Percentiles rank a stretch among this genome's conserved stretches.
These are phyloP conservation scores for Trachythela sp. DNA, from an alignment of 64 coral and sea anemone genomes.

Conservation along the genomic window DNA sequence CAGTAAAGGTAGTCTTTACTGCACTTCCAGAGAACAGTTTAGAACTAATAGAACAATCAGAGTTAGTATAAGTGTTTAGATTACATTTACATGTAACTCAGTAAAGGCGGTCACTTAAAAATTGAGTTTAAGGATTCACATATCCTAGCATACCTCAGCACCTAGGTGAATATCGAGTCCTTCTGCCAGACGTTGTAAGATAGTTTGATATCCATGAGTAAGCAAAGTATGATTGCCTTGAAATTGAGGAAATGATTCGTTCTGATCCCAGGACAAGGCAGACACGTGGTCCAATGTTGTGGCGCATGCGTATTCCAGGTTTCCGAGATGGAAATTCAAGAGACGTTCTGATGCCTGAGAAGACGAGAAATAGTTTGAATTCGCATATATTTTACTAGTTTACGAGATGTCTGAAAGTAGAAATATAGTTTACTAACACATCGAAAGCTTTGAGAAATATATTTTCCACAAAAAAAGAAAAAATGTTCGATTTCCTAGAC, in stretches of 20 bases:
- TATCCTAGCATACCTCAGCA: slow-evolving; percentile 64
- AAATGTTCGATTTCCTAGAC: no score
- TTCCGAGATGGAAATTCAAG: slow-evolving; percentile 90
- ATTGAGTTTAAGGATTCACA: no score
- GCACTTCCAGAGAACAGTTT: no score
- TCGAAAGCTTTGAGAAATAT: no score
- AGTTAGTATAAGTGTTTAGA: no score
- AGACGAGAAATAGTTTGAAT: not conserved
- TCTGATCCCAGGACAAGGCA: slow-evolving; percentile 84
- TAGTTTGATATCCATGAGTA: slow-evolving; percentile 59
- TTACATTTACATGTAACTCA: no score
- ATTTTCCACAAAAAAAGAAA: no score
- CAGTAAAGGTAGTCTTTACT: no score
- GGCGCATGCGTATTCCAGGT: slow-evolving; percentile 83
- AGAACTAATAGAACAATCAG: no score
- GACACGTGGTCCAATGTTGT: slow-evolving; percentile 71
- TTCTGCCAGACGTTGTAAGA: slow-evolving; percentile 63
- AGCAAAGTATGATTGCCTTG: slow-evolving; percentile 81
- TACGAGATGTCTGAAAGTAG: no score
- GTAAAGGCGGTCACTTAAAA: no score
- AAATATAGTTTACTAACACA: no score
- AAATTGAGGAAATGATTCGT: slow-evolving; percentile 83
- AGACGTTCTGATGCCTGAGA: slow-evolving; percentile 71
- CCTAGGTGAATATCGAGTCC: slow-evolving; percentile 60
- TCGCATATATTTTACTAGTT: not conserved